Evolutionary conservation across 2,113 vertebrate species (phyloP).

Genomic region (Anolis carolinensis): DNA sequence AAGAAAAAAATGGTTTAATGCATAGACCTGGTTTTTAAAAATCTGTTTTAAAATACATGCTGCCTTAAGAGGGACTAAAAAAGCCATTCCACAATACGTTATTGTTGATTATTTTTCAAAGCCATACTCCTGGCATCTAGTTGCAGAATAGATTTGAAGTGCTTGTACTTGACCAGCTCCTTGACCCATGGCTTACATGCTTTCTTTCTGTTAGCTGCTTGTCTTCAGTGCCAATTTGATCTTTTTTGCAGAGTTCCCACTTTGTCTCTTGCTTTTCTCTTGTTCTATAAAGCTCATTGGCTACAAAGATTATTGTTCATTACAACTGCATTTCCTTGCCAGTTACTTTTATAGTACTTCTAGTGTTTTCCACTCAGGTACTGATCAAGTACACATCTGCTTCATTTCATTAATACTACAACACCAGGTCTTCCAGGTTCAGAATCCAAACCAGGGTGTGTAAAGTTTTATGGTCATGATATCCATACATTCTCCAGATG

Average conservation of each 20-base stretch:
- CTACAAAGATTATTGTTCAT: constrained; percentile 55
- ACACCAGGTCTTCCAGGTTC: no score
- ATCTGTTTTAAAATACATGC: not conserved
- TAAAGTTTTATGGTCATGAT: no score
- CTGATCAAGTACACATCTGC: no score
- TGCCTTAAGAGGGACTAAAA: not conserved
- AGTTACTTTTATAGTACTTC: no score
- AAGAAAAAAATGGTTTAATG: not conserved
- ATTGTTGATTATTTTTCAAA: constrained; percentile 48
- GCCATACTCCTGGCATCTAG: constrained; percentile 54
- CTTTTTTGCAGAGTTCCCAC: constrained; percentile 53
- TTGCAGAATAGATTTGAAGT: constrained; percentile 54
- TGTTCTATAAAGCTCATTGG: constrained; percentile 31
- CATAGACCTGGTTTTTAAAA: not conserved
- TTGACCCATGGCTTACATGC: constrained; percentile 65
- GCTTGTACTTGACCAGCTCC: constrained; percentile 65
- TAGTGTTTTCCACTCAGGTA: no score
- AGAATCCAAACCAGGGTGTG: no score
- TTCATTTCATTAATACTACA: no score
- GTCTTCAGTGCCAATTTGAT: constrained; percentile 66
- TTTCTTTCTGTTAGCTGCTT: constrained; percentile 69
- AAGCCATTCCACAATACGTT: not conserved
- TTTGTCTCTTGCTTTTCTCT: constrained; percentile 35
- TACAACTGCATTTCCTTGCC: constrained; percentile 7
- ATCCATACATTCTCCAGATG: no score